phyloP scores from a whole-genome alignment of 2,113 vertebrate species.

The Phodopus roborovskii region DNA sequence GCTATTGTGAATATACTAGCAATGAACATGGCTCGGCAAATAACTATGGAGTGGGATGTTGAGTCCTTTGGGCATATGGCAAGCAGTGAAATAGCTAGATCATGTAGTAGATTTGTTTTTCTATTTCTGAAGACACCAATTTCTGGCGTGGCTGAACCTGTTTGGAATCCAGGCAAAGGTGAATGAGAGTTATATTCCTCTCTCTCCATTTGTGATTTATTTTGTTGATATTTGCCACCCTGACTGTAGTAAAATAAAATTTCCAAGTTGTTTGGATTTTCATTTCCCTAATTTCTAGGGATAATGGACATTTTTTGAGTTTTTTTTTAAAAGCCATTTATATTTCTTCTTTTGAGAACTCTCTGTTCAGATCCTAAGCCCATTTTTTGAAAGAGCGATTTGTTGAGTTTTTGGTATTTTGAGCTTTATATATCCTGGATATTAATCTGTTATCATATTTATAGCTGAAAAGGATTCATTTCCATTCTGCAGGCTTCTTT shows the following conservation, averaged over 20 bases:
- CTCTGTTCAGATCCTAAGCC: not conserved
- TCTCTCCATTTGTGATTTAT: not conserved
- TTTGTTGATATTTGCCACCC: not conserved
- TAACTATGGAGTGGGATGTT: not conserved
- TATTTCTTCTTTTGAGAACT: not conserved
- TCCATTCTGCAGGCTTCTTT: not conserved
- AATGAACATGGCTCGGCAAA: not conserved
- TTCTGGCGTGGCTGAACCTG: not conserved
- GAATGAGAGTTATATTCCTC: not conserved
- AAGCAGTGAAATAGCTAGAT: not conserved
- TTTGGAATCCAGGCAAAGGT: not conserved
- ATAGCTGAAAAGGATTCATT: not conserved
- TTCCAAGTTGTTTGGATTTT: not conserved
- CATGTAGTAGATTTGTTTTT: not conserved
- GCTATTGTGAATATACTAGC: too few species aligned
- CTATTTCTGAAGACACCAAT: not conserved
- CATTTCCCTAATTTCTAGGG: not conserved
- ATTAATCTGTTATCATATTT: not conserved
- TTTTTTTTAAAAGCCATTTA: not conserved
- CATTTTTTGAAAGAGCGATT: not conserved
- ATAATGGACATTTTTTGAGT: not conserved
- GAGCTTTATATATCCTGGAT: not conserved
- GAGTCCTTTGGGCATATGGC: not conserved
- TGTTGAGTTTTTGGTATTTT: not conserved
- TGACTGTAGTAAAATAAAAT: not conserved